phyloP scores from a whole-genome alignment of 2,113 vertebrate genomes.

The Tapirus terrestris region DNA sequence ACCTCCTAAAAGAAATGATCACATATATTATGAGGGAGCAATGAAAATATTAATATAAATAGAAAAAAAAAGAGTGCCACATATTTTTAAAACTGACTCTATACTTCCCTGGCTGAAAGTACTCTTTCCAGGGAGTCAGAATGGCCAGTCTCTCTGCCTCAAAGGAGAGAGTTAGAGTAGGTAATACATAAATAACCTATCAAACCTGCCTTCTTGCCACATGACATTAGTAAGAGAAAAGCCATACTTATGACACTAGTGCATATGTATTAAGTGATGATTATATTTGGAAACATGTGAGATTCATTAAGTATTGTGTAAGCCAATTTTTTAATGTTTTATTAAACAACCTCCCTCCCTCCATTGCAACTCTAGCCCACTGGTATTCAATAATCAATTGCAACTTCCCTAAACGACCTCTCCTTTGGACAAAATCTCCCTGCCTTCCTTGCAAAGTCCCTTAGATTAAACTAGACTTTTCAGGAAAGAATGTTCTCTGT shows the following conservation, averaged over 20 bases:
- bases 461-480: constrained; percentile 12
- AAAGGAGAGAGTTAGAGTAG: not conserved
- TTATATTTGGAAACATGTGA: not conserved
- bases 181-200: not conserved
- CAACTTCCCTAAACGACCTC: not conserved
- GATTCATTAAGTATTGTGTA: not conserved
- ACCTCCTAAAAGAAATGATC: not conserved
- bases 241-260: not conserved
- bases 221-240: not conserved
- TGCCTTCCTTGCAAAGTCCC: not conserved
- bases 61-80: not conserved
- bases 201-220: not conserved
- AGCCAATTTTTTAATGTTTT: not conserved
- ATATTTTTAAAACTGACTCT: constrained; percentile 29
- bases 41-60: constrained; percentile 11
- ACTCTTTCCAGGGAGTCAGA: not conserved
- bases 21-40: not conserved
- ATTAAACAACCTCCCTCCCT: not conserved
- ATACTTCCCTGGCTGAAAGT: not conserved
- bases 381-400: not conserved
- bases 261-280: not conserved
- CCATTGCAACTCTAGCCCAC: not conserved
- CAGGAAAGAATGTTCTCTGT: not conserved
- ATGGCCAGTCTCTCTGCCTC: not conserved
- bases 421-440: not conserved